These are phyloP conservation scores for Thereva unica DNA, from an alignment of 2,888 invertebrate species.

Conservation along the genomic window DNA sequence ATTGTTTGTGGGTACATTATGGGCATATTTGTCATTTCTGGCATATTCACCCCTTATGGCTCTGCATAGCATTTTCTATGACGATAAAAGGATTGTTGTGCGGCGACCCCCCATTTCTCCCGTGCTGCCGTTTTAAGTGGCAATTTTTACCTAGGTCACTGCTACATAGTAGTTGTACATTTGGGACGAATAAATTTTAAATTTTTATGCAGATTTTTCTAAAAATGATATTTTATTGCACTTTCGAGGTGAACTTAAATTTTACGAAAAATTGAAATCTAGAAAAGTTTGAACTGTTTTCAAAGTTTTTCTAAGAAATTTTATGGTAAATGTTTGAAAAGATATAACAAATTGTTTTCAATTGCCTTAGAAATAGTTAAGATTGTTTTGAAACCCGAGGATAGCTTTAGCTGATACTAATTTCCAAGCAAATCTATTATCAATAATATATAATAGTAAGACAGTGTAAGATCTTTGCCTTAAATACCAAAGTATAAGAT, in stretches of 20 bases:
- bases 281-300: too few relatives aligned
- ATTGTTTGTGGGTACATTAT: constrained; percentile 26
- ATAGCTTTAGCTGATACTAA: too few relatives aligned
- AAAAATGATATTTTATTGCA: background rate
- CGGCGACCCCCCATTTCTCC: background rate
- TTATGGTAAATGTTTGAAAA: too few relatives aligned
- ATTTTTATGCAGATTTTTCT: constrained; percentile 10
- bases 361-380: too few relatives aligned
- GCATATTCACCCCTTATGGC: constrained; percentile 5
- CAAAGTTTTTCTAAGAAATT: too few relatives aligned
- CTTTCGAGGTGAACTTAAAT: background rate
- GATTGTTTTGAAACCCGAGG: too few relatives aligned
- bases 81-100: background rate
- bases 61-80: background rate
- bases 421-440: too few relatives aligned
- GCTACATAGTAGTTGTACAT: background rate
- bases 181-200: constrained; percentile 9
- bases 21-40: constrained; percentile 28
- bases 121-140: background rate
- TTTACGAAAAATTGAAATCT: too few relatives aligned
- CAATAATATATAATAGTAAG: too few relatives aligned
- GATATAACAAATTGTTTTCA: too few relatives aligned
- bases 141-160: constrained; percentile 3
- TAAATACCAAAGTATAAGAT: too few relatives aligned
- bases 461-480: too few relatives aligned